Conservation (phyloP, 2,113 vertebrate species). For the Brachyistius frenatus region DNA sequence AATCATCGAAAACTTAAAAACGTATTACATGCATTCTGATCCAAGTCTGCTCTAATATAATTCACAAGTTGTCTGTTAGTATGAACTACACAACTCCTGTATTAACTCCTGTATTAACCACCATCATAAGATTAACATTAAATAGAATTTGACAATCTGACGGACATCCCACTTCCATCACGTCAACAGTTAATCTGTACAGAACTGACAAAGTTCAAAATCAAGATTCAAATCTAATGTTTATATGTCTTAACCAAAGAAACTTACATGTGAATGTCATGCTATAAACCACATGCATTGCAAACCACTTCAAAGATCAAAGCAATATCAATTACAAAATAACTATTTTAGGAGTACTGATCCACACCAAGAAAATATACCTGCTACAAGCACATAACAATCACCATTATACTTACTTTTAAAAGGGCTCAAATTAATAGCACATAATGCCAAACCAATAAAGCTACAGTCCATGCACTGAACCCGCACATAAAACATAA, state of each 20-base stretch:
- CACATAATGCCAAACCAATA: not conserved
- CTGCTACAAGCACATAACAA: not conserved
- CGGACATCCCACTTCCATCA: not conserved
- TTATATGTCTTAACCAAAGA: not conserved
- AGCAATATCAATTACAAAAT: not conserved
- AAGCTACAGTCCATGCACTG: constrained; percentile 52
- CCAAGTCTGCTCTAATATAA: too few relatives aligned
- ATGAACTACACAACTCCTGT: not conserved
- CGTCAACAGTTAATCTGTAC: not conserved
- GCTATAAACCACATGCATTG: constrained; percentile 33
- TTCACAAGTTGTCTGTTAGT: too few relatives aligned
- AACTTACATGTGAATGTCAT: constrained; percentile 22
- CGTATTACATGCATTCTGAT: too few relatives aligned
- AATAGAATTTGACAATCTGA: not conserved
- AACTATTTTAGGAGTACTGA: not conserved
- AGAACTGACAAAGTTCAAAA: not conserved
- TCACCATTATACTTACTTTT: not conserved
- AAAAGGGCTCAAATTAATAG: not conserved
- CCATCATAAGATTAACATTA: not conserved
- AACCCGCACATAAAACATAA: not conserved
- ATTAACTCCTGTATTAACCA: not conserved
- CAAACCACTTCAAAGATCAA: not conserved
- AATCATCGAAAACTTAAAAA: too few relatives aligned
- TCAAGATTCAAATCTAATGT: not conserved
- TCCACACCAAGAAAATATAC: not conserved